Evolutionary conservation across 2,888 invertebrate species (phyloP), one percentile per base, ranked within the genome.

Genomic region (Automeris io): DNA sequence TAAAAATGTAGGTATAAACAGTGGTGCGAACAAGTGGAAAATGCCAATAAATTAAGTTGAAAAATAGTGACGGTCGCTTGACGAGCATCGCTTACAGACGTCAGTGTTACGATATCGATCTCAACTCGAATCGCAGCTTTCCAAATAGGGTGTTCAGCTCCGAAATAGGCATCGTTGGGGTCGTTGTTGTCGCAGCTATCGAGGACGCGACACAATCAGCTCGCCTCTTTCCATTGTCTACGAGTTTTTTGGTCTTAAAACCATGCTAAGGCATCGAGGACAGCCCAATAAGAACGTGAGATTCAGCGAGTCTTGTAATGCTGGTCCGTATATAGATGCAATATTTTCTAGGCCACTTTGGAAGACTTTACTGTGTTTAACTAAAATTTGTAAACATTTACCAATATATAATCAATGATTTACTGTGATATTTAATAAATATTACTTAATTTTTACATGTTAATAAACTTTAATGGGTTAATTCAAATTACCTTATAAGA

Each of bases 71-170:
- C 62, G 67, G 69, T 50, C 53, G 43, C 65, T 45, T 72, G 80
- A 70, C 67, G 63, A 59, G 66, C 61, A 61, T 26, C 16, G 29
- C 29, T 29, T 29, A n/a, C 60, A 54, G 57, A 50, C 47, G 48
- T 47, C 35, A 42, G 32, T 29, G 19, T 24, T 41, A 59, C 62
- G 80, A 81, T 82, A 78, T 70, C 61, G 75, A 82, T 80, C 78
- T 64, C 66, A 64, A 70, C 78, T 77, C 71, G 82, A 71, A 70
- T 60, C 66, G 65, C 83, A 86, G 85, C 73, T 70, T 86, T 82
- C 86, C 86, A 75, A 85, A 86, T 86, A 83, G 74, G 86, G 83
- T 47, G 61, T 51, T 62, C 60, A 49, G 58, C 54, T 74, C 82
- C 83, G 63, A 85, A 85, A 85, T 85, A 81, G 86, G 86, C 70